Evolutionary conservation across 2,113 vertebrate genomes (phyloP), one percentile per base, ranked within the genome.

Genomic region (Chlorodrepanis virens): DNA sequence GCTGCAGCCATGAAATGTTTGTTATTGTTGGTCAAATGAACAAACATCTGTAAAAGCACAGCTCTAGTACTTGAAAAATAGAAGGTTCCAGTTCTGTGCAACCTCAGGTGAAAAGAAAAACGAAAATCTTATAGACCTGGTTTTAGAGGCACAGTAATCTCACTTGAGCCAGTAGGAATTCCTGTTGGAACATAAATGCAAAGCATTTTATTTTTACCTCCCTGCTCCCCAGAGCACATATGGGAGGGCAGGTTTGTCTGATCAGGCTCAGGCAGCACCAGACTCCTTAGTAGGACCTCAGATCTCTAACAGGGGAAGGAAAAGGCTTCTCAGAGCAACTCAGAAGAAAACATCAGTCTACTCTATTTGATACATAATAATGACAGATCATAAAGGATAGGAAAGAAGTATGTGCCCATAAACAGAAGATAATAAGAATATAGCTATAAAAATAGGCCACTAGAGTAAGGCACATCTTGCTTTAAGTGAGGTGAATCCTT

Each of bases 171-270:
- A 74, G 64, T 1, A 91, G 60, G 75, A 90, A 88, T 63, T 86
- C 78, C 50, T 77, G 68, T 29, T 77, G 63, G 59, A 88, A 77
- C 71, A 52, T 14, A 89, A 79, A 83, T 69, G 75, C n/a, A 89
- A 87, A 45, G 31, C 24, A 61, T 81, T 93, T 95, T 93, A 94
- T 90, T 95, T 96, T 95, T 88, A 88, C 64, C 18, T 86, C 87
- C 35, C 44, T 60, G 20, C 40, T 91, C 68, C 90, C 82, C 52
- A 77, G 67, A 85, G 67, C 75, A 75, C 0, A 5, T 39, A 49
- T 47, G 40, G 63, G 82, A 91, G 31, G 24, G 63, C 28, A 90
- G 50, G 42, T 69, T 68, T 85, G 45, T 56, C 74, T 76, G 75
- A 70, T 42, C 54, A 29, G 49, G 44, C 54, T 93, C 59, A 72